Conservation (phyloP, 2,888 invertebrate genomes). For the Amitus sp. region DNA sequence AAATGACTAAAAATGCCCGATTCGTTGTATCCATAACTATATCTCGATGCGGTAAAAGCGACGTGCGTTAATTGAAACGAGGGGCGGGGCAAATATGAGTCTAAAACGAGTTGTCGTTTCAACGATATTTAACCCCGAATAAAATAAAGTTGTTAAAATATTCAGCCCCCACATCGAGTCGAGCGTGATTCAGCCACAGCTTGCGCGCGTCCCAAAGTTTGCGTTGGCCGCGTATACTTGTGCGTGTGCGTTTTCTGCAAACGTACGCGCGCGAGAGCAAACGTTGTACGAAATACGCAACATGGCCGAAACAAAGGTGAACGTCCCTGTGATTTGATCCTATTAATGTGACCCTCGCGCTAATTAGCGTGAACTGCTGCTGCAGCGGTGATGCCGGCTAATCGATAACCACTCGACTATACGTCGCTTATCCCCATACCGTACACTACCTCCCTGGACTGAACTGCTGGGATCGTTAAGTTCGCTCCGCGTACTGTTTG, state of each 20-base stretch:
- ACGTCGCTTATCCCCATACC: conserved; percentile 44
- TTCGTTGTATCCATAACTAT: conserved; percentile 1
- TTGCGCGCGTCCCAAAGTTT: too few relatives aligned
- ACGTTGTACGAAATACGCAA: conserved; percentile 43
- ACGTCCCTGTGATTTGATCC: conserved; percentile 54
- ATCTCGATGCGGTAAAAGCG: conserved; percentile 22
- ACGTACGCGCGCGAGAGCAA: conserved; percentile 34
- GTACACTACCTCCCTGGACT: too few relatives aligned
- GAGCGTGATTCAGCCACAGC: too few relatives aligned
- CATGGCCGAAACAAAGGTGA: conserved; percentile 50
- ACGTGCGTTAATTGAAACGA: conserved; percentile 36
- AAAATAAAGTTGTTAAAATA: conserved; percentile 28
- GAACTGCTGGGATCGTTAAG: conserved; percentile 48
- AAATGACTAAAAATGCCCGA: too few relatives aligned
- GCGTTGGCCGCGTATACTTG: too few relatives aligned
- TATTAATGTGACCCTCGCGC: conserved; percentile 54
- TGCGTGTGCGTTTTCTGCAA: too few relatives aligned
- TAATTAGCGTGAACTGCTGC: conserved; percentile 56
- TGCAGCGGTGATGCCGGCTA: conserved; percentile 49
- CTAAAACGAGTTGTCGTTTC: conserved; percentile 6
- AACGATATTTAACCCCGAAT: conserved; percentile 31
- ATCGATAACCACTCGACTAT: conserved; percentile 49
- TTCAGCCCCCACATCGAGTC: neutral
- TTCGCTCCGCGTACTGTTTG: conserved; percentile 48
- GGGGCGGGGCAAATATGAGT: conserved; percentile 19